Base-by-base conservation (phyloP, 2,797 vertebrate species). In the Muscicapa comitata region DNA sequence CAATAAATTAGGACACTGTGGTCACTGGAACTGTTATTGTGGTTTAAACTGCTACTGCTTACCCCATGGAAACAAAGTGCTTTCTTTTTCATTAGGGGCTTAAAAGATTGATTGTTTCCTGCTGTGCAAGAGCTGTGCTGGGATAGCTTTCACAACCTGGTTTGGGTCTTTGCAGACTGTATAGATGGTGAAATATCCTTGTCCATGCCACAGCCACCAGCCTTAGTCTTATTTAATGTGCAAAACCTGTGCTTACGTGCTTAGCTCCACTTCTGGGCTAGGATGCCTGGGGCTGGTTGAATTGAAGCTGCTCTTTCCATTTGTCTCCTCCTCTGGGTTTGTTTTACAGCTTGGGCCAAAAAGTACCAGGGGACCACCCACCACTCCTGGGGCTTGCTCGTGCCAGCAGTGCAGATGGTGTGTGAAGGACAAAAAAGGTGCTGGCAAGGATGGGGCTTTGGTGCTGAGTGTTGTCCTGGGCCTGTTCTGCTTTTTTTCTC, bases 1-100 rank as follows among this genome's bases (percentile, higher is more conserved):
- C 31, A 79, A 57, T 71, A 81, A 91, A 95, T 92, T 79, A 89
- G 86, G 87, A 73, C 43, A 9, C 77, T 92, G 88, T 91, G 93
- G 93, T 94, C 93, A 55, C 74, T 96, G 95, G 93, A 96, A 82
- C 84, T 79, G 91, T 89, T 92, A 71, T 35, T 94, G 93, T 90
- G 92, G 92, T 90, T 92, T 87, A 67, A 94, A 83, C 57, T 90
- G 88, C 90, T 95, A 73, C 88, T 85, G 84, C 92, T 91, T 89
- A 89, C 86, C 92, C 88, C 63, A 29, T 91, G 94, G 89, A 93
- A 95, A 96, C 86, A 87, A 92, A 95, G 63, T 57, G 53, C 80
- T 93, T 76, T 50, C 80, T 51, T 89, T 89, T 82, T 92, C 58
- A 78, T 85, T 68, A 89, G 86, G 90, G 74, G 51, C 78, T 92